phyloP scores from a whole-genome alignment of 2,888 invertebrate genomes.

The Myathropa florea region DNA sequence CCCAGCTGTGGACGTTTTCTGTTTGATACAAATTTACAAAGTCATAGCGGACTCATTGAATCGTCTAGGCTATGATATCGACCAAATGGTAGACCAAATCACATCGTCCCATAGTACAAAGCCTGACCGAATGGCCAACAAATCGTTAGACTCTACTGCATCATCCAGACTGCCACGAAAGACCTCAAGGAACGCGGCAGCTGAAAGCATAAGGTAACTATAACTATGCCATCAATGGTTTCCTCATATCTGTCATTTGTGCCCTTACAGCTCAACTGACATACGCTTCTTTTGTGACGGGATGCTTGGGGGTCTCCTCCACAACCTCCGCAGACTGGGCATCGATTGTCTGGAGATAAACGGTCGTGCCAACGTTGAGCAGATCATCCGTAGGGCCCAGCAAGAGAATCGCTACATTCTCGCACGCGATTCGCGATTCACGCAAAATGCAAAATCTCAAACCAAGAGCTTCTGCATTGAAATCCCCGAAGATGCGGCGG shows the following conservation, averaged over 20 bases:
- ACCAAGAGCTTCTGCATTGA: slow-evolving; percentile 49
- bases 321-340: slow-evolving; percentile 50
- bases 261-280: slow-evolving; percentile 33
- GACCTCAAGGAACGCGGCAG: slow-evolving; percentile 11
- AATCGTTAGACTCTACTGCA: slow-evolving; percentile 39
- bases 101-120: slow-evolving; percentile 60
- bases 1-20: slow-evolving; percentile 92
- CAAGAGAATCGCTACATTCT: slow-evolving; percentile 52
- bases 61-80: slow-evolving; percentile 76
- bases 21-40: slow-evolving; percentile 90
- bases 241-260: background rate
- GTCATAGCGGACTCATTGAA: slow-evolving; percentile 81
- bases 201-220: slow-evolving; percentile 36
- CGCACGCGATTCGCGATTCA: slow-evolving; percentile 37
- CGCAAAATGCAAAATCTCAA: slow-evolving; percentile 30
- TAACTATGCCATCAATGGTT: background rate
- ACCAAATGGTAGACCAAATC: slow-evolving; percentile 70
- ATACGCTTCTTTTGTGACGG: slow-evolving; percentile 59
- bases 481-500: slow-evolving; percentile 42
- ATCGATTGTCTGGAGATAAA: slow-evolving; percentile 52
- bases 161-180: slow-evolving; percentile 23
- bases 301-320: slow-evolving; percentile 51
- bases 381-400: slow-evolving; percentile 24
- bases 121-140: slow-evolving; percentile 46
- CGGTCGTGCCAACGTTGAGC: slow-evolving; percentile 14